Conservation (phyloP, 2,888 invertebrate genomes). For the Drosophila cognata region DNA sequence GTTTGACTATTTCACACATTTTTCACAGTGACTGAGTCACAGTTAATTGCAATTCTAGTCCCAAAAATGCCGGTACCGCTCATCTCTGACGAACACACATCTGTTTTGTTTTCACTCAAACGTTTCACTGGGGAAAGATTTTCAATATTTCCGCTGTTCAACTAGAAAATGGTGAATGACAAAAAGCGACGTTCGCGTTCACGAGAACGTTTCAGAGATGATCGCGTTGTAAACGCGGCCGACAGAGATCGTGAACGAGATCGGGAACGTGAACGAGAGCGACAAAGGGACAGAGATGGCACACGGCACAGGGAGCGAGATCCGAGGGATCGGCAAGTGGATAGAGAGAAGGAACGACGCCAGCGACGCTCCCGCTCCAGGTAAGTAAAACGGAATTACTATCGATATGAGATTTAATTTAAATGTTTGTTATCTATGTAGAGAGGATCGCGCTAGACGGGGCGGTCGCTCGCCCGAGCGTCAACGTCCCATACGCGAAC, state of each 20-base stretch:
- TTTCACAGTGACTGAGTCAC: conserved; percentile 14
- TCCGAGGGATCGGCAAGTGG: conserved; percentile 54
- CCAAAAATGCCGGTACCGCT: neutral
- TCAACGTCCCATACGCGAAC: conserved; percentile 54
- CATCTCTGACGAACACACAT: conserved; percentile 41
- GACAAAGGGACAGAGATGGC: conserved; percentile 60
- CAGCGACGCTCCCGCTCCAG: conserved; percentile 77
- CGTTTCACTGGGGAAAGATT: conserved; percentile 22
- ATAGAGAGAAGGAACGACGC: conserved; percentile 72
- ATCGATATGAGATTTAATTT: neutral
- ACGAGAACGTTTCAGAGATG: conserved; percentile 78
- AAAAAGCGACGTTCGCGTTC: conserved; percentile 86
- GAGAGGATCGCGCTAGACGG: conserved; percentile 67
- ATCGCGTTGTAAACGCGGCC: conserved; percentile 38
- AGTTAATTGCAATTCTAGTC: conserved; percentile 8
- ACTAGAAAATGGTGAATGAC: conserved; percentile 84
- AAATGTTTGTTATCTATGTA: conserved; percentile 6
- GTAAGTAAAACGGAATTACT: conserved; percentile 18
- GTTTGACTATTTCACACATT: neutral
- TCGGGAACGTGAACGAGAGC: conserved; percentile 49
- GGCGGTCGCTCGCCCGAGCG: conserved; percentile 65
- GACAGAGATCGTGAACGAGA: conserved; percentile 72
- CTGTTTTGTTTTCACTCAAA: conserved; percentile 49
- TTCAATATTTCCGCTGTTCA: conserved; percentile 1
- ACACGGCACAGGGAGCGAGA: conserved; percentile 49